phyloP scores from a whole-genome alignment of 92 coral and sea anemone species.

The Paramuricea clavata region DNA sequence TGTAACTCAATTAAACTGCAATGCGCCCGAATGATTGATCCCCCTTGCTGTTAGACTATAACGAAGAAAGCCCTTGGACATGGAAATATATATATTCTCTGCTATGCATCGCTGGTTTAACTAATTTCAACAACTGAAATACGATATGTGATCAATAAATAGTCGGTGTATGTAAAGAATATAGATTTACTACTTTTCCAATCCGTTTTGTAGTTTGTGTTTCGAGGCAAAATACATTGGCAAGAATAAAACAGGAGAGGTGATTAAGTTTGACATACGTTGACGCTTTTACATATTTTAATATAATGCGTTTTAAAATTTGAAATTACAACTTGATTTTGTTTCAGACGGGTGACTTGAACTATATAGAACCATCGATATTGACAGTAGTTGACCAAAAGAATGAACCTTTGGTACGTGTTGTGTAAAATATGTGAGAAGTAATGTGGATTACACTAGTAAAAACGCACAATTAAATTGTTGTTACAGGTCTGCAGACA shows the following conservation, averaged over 20 bases:
- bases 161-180: not conserved
- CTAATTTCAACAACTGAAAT: not conserved
- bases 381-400: slow-evolving; percentile 4
- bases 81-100: too few relatives aligned
- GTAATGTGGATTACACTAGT: too few relatives aligned
- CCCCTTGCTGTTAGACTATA: too few relatives aligned
- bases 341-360: slow-evolving; percentile 32
- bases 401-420: slow-evolving; percentile 25
- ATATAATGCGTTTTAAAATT: not conserved
- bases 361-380: slow-evolving; percentile 37
- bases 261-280: too few relatives aligned
- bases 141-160: not conserved
- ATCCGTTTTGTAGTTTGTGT: slow-evolving; percentile 19
- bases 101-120: not conserved
- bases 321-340: not conserved
- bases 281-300: not conserved
- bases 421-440: not conserved
- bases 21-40: too few relatives aligned
- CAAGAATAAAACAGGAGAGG: slow-evolving; percentile 45
- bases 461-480: too few relatives aligned
- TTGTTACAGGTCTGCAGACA: too few relatives aligned
- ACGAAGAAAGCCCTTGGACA: not conserved
- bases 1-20: too few relatives aligned
- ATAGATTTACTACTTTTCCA: not conserved
- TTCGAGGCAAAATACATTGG: slow-evolving; percentile 42